Base-by-base conservation (phyloP, 2,113 vertebrate species). In the Carassius carassius region DNA sequence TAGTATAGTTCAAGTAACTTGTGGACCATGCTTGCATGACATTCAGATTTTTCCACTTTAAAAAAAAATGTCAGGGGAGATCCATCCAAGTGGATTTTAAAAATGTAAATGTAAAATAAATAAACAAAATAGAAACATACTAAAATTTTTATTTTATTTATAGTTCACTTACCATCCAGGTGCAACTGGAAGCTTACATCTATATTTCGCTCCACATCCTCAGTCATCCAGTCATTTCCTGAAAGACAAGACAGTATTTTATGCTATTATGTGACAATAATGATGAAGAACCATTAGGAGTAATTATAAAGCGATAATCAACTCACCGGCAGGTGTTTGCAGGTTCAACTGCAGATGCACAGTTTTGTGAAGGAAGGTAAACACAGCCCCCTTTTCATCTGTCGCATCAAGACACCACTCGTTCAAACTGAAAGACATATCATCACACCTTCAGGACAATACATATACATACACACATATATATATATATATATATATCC, bases 361-460 rank as follows among this genome's bases (percentile, higher is more conserved):
- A 51, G 94, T 93, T 6, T 89, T 84, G 21, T 94, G 32, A 56
- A 95, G 93, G 19, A 94, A 94, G 0, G 90, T 88, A 90, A 91
- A 94, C 54, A 89, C 8, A 0, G 72, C 41, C 51, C 65, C 37
- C 82, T 84, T 83, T 76, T 90, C 87, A 0, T 8, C 87, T 23
- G 60, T 86, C 51, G 87, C 84, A 72, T 10, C 78, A 13, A 94
- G 37, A 79, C 84, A 91, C 93, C 94, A 95, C 86, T 95, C 94
- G 63, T 90, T 94, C 51, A 95, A 2, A 81, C 94, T 95, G 86
- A 8, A 86, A 82, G 58, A 73, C 23, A 82, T 13, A 37, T 2
- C 23, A 3, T 73, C 32, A 77, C 63, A 21, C n/a, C 37, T 49
- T 49, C n/a, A 67, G 37, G 54, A 35, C 13, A 79, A 21, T 49